Conservation (phyloP, 2,113 vertebrate species). For the Theropithecus gelada region DNA sequence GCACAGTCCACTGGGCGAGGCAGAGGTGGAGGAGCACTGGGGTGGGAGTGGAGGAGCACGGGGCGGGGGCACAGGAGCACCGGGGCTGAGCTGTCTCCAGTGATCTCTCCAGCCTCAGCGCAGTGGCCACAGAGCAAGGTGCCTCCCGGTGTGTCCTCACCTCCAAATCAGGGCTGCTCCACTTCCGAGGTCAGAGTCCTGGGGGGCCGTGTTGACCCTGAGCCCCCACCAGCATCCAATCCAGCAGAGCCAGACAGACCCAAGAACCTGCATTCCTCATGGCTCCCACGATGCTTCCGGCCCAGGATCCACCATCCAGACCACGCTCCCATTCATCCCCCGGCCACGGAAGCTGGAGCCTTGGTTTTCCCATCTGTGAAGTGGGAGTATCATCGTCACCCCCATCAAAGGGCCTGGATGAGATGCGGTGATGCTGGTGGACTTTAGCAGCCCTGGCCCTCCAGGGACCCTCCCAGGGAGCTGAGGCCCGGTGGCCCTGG, state of each 20-base stretch:
- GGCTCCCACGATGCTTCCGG: neutral
- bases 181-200: neutral
- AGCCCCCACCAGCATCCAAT: no score
- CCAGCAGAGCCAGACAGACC: neutral
- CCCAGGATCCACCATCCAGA: neutral
- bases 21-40: no score
- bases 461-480: no score
- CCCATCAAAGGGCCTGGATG: neutral
- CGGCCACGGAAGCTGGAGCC: neutral
- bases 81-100: neutral
- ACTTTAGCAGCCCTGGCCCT: neutral
- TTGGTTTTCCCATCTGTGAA: neutral
- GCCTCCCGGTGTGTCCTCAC: neutral
- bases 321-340: neutral
- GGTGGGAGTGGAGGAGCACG: no score
- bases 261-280: neutral
- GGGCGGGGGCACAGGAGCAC: no score
- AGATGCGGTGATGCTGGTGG: fast-evolving
- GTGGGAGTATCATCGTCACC: no score
- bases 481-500: neutral
- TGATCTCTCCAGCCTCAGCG: fast-evolving
- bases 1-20: neutral
- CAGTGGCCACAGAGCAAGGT: neutral
- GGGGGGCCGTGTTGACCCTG: no score
- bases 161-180: neutral